phyloP scores from a whole-genome alignment of 2,113 vertebrate species.

The Apus apus region DNA sequence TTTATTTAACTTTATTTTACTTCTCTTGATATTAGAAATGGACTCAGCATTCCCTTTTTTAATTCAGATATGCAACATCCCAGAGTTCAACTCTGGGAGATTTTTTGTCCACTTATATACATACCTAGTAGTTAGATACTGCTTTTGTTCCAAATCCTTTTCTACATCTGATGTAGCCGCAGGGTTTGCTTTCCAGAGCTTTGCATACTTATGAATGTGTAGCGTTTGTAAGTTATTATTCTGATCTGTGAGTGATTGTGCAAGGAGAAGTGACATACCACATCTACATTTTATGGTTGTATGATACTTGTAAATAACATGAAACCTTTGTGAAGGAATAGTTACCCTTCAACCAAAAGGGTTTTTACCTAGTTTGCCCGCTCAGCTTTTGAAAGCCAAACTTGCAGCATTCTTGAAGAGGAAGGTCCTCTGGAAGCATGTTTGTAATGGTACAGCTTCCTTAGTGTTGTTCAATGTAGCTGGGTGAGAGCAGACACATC shows the following conservation, averaged over 20 bases:
- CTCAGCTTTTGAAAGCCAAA: neutral
- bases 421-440: neutral
- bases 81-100: neutral
- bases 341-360: neutral
- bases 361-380: neutral
- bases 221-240: neutral
- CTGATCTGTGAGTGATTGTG: neutral
- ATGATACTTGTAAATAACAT: neutral
- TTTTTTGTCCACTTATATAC: neutral
- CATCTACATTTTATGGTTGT: neutral
- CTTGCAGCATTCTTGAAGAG: neutral
- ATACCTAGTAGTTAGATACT: neutral
- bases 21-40: neutral
- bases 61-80: neutral
- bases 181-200: neutral
- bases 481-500: neutral
- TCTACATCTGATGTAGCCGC: neutral
- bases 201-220: neutral
- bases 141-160: neutral
- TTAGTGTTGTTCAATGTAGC: neutral
- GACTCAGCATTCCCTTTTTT: neutral
- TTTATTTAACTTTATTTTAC: neutral
- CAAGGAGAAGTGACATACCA: neutral
- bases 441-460: accelerated
- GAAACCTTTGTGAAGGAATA: neutral